Evolutionary conservation across 2,888 invertebrate species (phyloP).

Genomic region (Panopea generosa): DNA sequence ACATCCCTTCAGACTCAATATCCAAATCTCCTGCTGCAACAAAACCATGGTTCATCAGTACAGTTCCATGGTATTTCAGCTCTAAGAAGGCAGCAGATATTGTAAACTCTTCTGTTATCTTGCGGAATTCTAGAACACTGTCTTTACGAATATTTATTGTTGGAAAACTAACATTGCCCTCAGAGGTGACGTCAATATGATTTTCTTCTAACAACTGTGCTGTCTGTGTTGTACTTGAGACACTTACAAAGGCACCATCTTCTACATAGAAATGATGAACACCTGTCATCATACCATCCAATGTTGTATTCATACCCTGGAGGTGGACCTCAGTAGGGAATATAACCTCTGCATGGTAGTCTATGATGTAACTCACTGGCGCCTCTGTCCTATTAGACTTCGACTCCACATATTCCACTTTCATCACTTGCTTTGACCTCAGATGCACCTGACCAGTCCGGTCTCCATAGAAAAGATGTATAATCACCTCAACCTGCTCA

Average conservation of each 20-base stretch:
- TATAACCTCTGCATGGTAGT: conserved; percentile 69
- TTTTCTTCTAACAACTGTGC: conserved; percentile 68
- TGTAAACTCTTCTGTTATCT: conserved; percentile 62
- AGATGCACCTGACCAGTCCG: conserved; percentile 75
- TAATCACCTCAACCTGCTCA: conserved; percentile 56
- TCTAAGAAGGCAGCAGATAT: conserved; percentile 72
- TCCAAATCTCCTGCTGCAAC: conserved; percentile 72
- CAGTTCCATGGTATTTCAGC: conserved; percentile 68
- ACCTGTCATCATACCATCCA: conserved; percentile 70
- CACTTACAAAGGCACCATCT: conserved; percentile 63
- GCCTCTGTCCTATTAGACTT: conserved; percentile 76
- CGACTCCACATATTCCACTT: conserved; percentile 73
- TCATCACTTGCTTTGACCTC: conserved; percentile 64
- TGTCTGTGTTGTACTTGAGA: conserved; percentile 73
- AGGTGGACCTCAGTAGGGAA: conserved; percentile 76
- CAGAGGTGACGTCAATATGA: conserved; percentile 58
- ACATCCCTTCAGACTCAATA: conserved; percentile 65
- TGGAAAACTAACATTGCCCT: conserved; percentile 74
- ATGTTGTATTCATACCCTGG: conserved; percentile 74
- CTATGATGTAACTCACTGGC: conserved; percentile 75
- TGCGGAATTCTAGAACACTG: conserved; percentile 67
- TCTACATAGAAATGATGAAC: conserved; percentile 76
- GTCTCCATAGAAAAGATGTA: conserved; percentile 74
- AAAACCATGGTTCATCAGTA: conserved; percentile 75
- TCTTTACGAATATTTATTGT: conserved; percentile 68